A percentile compares a stretch with the other conserved stretches of the same genome.
phyloP scores from a whole-genome alignment of 2,888 invertebrate species.

The Aphrophora alni region DNA sequence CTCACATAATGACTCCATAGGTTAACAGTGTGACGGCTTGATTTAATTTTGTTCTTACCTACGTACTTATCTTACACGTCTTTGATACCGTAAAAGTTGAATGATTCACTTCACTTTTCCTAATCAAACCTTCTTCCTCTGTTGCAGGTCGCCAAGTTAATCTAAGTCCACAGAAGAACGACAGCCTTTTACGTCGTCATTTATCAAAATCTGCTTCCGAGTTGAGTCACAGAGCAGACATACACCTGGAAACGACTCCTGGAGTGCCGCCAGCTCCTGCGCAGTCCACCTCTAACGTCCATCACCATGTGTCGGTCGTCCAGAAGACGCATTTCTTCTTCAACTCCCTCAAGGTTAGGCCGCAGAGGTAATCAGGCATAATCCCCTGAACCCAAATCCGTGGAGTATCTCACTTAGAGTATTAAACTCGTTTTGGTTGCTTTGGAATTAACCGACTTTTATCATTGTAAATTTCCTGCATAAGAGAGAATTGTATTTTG shows the following conservation, averaged over 20 bases:
- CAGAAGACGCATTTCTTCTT: constrained; percentile 86
- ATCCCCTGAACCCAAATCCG: not conserved
- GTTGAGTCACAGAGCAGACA: constrained; percentile 68
- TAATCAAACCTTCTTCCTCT: not conserved
- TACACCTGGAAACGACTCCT: constrained; percentile 61
- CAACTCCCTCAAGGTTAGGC: constrained; percentile 73
- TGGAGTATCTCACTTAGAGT: too few relatives aligned
- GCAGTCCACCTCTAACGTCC: constrained; percentile 49
- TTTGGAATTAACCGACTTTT: too few relatives aligned
- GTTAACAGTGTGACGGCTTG: too few relatives aligned
- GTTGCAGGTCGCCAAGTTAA: constrained; percentile 32
- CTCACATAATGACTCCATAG: too few relatives aligned
- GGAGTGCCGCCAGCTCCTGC: constrained; percentile 56
- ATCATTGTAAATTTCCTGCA: too few relatives aligned
- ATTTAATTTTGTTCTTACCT: too few relatives aligned
- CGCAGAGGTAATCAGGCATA: constrained; percentile 34
- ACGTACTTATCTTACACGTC: too few relatives aligned
- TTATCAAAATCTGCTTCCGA: constrained; percentile 85
- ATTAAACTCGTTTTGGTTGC: too few relatives aligned
- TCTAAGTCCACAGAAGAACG: constrained; percentile 30
- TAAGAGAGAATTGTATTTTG: too few relatives aligned
- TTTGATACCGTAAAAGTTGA: too few relatives aligned
- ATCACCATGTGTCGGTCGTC: constrained; percentile 70
- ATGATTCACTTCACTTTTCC: too few relatives aligned
- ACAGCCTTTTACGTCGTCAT: constrained; percentile 62